Percentiles rank a stretch among this genome's conserved stretches.
Conservation (phyloP, 2,888 invertebrate genomes). For the Melieria omissa region DNA sequence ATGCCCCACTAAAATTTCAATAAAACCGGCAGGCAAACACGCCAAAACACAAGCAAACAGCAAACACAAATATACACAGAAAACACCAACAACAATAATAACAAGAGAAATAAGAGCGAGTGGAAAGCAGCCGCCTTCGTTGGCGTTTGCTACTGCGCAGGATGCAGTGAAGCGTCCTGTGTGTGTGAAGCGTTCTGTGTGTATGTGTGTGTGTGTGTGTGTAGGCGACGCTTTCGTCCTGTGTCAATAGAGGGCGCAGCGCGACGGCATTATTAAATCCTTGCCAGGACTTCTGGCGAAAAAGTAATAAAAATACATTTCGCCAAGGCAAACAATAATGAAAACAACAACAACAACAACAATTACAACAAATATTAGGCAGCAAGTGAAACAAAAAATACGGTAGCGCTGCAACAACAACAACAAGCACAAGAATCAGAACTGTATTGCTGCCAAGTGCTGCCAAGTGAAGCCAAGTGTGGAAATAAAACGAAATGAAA, state of each 20-base stretch:
- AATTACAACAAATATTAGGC: background rate
- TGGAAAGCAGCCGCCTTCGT: no score
- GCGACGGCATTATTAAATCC: conserved; percentile 23
- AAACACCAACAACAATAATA: no score
- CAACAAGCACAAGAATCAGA: background rate
- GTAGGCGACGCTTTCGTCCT: background rate
- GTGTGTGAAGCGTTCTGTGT: no score
- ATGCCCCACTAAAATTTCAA: conserved; percentile 2
- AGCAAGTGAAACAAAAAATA: background rate
- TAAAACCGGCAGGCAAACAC: background rate
- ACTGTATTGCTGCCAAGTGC: background rate
- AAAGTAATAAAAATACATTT: conserved; percentile 32
- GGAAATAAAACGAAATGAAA: conserved; percentile 19
- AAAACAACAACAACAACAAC: conserved; percentile 16
- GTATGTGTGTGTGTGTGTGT: no score
- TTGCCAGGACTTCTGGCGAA: conserved; percentile 26
- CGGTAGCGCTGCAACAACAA: background rate
- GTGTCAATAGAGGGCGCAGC: conserved; percentile 1
- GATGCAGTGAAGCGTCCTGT: no score
- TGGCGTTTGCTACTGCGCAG: no score
- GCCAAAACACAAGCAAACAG: background rate
- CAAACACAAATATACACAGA: no score
- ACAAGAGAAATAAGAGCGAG: no score
- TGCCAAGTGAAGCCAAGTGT: conserved; percentile 9
- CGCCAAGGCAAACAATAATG: conserved; percentile 25